Conservation (phyloP, 2,888 invertebrate species). For the Dilophus febrilis region DNA sequence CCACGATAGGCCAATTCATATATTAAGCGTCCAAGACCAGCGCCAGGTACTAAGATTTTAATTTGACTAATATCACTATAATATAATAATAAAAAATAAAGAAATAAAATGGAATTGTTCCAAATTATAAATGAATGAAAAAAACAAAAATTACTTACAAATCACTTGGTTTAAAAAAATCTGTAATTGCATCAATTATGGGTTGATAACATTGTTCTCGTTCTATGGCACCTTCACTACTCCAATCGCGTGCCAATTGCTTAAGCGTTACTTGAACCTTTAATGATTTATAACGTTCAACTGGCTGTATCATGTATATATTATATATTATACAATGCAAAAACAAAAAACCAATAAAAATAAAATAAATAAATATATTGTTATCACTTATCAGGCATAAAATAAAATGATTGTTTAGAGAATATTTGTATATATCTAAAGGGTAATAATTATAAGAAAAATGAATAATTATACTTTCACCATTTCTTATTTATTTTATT, state of each 20-base stretch:
- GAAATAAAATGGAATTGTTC: conserved; percentile 4
- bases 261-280: conserved; percentile 86
- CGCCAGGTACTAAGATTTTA: conserved; percentile 81
- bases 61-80: conserved; percentile 31
- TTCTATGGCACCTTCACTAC: conserved; percentile 63
- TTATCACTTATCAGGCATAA: no score
- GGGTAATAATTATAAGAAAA: no score
- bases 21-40: conserved; percentile 86
- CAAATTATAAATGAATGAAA: conserved; percentile 3
- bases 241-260: conserved; percentile 97
- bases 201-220: conserved; percentile 76
- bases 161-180: conserved; percentile 47
- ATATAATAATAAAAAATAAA: background rate
- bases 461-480: no score
- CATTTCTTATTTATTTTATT: no score
- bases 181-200: conserved; percentile 66
- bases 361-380: no score
- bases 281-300: conserved; percentile 23
- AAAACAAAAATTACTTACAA: conserved; percentile 27
- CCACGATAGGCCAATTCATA: conserved; percentile 85
- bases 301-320: background rate
- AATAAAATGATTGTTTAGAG: no score
- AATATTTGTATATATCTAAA: no score
- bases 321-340: no score
- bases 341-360: no score